Evolutionary conservation across 2,113 vertebrate species (phyloP).

Genomic region (Haemorhous mexicanus): DNA sequence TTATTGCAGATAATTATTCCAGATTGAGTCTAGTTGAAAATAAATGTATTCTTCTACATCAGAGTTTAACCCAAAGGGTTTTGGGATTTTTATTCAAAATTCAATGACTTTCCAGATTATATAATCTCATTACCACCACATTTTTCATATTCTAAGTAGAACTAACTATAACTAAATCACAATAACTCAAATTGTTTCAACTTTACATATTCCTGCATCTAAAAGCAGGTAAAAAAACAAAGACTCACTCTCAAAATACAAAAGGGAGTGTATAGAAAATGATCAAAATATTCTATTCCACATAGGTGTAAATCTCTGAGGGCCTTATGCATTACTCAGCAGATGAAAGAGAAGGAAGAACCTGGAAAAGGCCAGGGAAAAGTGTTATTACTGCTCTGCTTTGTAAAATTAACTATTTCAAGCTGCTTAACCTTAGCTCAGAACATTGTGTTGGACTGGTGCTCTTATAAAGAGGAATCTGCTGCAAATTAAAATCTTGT

Average conservation of each 20-base stretch:
- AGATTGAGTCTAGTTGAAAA: neutral
- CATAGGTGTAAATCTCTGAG: neutral
- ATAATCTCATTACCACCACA: neutral
- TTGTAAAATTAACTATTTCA: slow-evolving; percentile 40
- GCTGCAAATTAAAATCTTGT: slow-evolving; percentile 35
- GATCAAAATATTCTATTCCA: neutral
- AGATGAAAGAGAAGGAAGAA: neutral
- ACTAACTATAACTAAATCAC: neutral
- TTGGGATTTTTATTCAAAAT: neutral
- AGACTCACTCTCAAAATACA: neutral
- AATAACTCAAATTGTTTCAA: neutral
- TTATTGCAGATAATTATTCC: neutral
- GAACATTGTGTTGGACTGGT: neutral
- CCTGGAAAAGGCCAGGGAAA: neutral
- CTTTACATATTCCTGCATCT: neutral
- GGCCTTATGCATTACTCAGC: neutral
- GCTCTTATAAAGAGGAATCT: slow-evolving; percentile 10
- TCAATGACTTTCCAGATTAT: neutral
- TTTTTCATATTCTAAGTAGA: neutral
- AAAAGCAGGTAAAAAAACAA: neutral
- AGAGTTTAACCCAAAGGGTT: neutral
- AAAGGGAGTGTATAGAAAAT: neutral
- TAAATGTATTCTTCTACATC: neutral
- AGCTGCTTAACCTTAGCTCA: neutral
- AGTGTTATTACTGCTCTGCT: neutral